Percentiles rank a stretch among this genome's conserved stretches.
phyloP scores from a whole-genome alignment of 2,888 invertebrate genomes.

The Lasius fuliginosus region DNA sequence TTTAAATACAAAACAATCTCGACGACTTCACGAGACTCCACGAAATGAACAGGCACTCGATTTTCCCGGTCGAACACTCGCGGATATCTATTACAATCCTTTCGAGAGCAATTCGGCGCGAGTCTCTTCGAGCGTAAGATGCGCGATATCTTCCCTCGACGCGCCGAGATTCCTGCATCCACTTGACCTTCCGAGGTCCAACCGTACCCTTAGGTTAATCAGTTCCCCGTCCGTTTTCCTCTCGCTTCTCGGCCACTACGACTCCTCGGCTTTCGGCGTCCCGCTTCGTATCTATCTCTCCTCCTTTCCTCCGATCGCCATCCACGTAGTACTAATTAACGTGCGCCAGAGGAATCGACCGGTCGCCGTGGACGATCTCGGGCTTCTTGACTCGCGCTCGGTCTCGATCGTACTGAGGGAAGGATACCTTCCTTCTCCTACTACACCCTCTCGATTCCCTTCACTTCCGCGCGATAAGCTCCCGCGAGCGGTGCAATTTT shows the following conservation, averaged over 20 bases:
- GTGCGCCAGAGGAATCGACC: slow-evolving; percentile 12
- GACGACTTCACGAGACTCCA: neutral
- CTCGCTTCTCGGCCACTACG: slow-evolving; percentile 23
- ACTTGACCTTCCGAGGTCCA: slow-evolving; percentile 76
- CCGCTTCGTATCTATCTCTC: slow-evolving; percentile 52
- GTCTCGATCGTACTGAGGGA: slow-evolving; percentile 32
- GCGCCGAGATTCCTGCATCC: slow-evolving; percentile 85
- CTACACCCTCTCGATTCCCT: slow-evolving; percentile 20
- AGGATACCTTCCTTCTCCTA: slow-evolving; percentile 28
- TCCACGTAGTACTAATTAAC: slow-evolving; percentile 72
- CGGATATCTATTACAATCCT: neutral
- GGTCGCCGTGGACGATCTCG: slow-evolving; percentile 47
- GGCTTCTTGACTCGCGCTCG: slow-evolving; percentile 40
- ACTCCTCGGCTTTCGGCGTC: slow-evolving; percentile 53
- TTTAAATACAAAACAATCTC: neutral
- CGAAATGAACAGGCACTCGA: neutral
- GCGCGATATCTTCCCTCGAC: slow-evolving; percentile 69
- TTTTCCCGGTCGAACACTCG: neutral
- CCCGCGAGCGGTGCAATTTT: neutral
- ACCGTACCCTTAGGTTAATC: slow-evolving; percentile 60
- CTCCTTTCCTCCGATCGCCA: slow-evolving; percentile 41
- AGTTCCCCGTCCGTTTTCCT: slow-evolving; percentile 56
- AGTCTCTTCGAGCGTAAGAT: slow-evolving; percentile 28
- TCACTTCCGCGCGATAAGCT: slow-evolving; percentile 37
- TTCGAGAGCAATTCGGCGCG: neutral